Percentiles rank a stretch among this genome's conserved stretches.
These are phyloP conservation scores for Hassar affinis DNA, from an alignment of 2,113 vertebrate genomes.

Conservation along the genomic window DNA sequence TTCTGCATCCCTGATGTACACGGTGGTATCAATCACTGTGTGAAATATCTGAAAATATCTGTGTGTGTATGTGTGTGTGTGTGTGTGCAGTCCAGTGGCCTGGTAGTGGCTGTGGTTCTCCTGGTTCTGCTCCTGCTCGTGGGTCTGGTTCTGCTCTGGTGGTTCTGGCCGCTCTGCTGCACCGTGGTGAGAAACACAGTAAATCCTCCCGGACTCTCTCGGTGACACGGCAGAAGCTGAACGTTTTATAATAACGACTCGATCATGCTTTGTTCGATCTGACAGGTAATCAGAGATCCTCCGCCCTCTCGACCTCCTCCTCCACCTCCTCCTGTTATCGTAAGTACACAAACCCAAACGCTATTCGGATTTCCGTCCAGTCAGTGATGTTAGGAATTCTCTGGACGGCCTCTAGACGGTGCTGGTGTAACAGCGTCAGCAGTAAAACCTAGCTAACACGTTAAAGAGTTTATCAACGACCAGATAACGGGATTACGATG, in stretches of 20 bases:
- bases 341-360: conserved; percentile 58
- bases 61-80: conserved; percentile 5
- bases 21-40: neutral
- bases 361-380: too few relatives aligned
- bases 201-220: neutral
- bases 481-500: too few relatives aligned
- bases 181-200: conserved; percentile 79
- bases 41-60: neutral
- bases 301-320: conserved; percentile 77
- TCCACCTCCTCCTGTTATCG: conserved; percentile 80
- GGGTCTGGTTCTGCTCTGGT: conserved; percentile 84
- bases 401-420: neutral
- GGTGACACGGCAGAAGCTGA: neutral
- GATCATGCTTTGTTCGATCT: conserved; percentile 35
- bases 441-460: too few relatives aligned
- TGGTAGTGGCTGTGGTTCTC: conserved; percentile 79
- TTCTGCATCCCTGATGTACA: too few relatives aligned
- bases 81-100: conserved; percentile 77
- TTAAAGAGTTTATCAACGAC: too few relatives aligned
- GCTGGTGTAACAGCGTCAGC: neutral
- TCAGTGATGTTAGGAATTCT: too few relatives aligned
- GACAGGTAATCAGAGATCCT: conserved; percentile 91
- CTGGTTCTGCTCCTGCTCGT: conserved; percentile 81
- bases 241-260: neutral
- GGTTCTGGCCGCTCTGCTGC: conserved; percentile 98